These are phyloP conservation scores for Boulengeromyrus knoepffleri DNA, from an alignment of 2,113 vertebrate species.

Conservation along the genomic window DNA sequence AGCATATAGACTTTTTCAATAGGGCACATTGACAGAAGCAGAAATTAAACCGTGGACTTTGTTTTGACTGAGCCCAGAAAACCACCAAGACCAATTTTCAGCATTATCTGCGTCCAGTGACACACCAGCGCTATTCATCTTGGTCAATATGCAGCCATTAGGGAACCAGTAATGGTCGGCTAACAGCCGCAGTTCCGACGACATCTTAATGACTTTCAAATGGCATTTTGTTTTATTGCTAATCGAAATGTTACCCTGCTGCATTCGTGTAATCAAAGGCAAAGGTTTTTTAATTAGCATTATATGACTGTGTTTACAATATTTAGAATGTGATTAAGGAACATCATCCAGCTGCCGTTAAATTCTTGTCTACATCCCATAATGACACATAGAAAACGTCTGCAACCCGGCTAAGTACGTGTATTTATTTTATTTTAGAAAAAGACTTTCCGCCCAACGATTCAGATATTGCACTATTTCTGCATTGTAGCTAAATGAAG, in stretches of 20 bases:
- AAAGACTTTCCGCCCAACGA: not conserved
- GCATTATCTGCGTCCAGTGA: not conserved
- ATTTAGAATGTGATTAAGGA: not conserved
- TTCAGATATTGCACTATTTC: not conserved
- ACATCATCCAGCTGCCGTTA: not conserved
- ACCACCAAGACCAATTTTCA: not conserved
- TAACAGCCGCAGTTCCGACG: not conserved
- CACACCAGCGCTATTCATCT: not conserved
- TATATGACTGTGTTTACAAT: not conserved
- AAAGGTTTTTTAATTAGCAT: not conserved
- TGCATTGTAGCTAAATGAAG: not conserved
- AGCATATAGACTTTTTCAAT: not conserved
- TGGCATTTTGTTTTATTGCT: slow-evolving; percentile 3
- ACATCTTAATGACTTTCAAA: not conserved
- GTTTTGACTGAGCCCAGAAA: not conserved
- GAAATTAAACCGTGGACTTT: not conserved
- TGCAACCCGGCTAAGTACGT: not conserved
- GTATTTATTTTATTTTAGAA: not conserved
- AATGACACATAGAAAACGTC: not conserved
- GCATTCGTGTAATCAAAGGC: not conserved
- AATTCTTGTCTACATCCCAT: not conserved
- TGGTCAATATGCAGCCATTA: slow-evolving; percentile 11
- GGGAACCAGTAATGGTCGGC: not conserved
- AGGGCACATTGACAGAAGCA: not conserved
- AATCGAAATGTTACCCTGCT: not conserved